phyloP scores from a whole-genome alignment of 1,140 invertebrate species.

The Drosophila rufa region DNA sequence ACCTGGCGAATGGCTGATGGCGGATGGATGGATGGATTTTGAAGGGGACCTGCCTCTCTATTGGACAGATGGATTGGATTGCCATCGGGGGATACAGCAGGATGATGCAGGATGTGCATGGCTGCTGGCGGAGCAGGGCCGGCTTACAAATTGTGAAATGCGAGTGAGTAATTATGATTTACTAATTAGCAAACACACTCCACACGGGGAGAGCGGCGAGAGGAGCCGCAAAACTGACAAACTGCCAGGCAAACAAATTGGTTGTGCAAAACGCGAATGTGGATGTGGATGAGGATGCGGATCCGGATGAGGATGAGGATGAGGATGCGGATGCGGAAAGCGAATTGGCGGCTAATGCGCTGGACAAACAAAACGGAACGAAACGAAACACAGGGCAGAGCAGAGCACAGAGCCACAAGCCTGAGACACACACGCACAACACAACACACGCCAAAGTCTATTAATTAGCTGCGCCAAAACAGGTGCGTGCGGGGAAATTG shows the following conservation, averaged over 20 bases:
- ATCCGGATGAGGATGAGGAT: slow-evolving; percentile 1
- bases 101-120: slow-evolving; percentile 8
- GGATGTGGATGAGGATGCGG: background rate
- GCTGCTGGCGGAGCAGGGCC: no score
- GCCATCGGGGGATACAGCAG: slow-evolving; percentile 23
- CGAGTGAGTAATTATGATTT: slow-evolving; percentile 81
- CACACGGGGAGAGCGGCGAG: background rate
- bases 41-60: background rate
- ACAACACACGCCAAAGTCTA: slow-evolving; percentile 55
- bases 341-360: slow-evolving; percentile 56
- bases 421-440: slow-evolving; percentile 46
- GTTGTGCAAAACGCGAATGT: slow-evolving; percentile 26
- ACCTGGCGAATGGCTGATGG: slow-evolving; percentile 22
- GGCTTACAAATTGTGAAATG: slow-evolving; percentile 75
- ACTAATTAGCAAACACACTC: slow-evolving; percentile 80
- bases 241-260: slow-evolving; percentile 53
- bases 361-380: slow-evolving; percentile 56
- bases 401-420: slow-evolving; percentile 16
- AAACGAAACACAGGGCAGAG: slow-evolving; percentile 25
- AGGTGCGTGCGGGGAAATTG: background rate
- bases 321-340: slow-evolving; percentile 37
- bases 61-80: slow-evolving; percentile 43
- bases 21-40: slow-evolving; percentile 38
- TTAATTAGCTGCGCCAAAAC: slow-evolving; percentile 68
- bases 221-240: slow-evolving; percentile 58